Evolutionary conservation across 2,113 vertebrate species (phyloP).

Genomic region (Neotragus pygmaeus): DNA sequence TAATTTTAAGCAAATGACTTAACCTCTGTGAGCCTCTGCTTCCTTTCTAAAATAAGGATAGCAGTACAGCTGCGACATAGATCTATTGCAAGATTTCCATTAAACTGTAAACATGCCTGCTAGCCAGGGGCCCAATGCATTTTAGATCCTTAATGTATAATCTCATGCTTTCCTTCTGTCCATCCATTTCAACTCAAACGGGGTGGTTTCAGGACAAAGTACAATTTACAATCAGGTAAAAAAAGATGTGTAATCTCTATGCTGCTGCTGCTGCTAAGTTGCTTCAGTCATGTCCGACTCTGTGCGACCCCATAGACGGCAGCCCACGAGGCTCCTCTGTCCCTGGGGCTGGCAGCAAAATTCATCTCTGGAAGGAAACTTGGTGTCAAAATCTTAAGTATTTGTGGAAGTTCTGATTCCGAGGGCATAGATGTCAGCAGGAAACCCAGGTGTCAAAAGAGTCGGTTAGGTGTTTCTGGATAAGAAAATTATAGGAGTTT

Average conservation of each 20-base stretch:
- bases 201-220: not conserved
- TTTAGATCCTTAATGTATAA: not conserved
- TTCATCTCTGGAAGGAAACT: not conserved
- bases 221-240: slow-evolving; percentile 29
- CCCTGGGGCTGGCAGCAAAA: not conserved
- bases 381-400: slow-evolving; percentile 26
- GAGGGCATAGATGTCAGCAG: not conserved
- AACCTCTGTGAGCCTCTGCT: not conserved
- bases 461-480: not conserved
- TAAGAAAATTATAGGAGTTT: slow-evolving; percentile 33
- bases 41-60: not conserved
- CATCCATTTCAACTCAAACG: not conserved
- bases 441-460: not conserved
- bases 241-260: slow-evolving; percentile 3
- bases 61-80: not conserved
- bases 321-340: too few relatives aligned
- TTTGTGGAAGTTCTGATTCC: not conserved
- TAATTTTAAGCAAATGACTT: not conserved
- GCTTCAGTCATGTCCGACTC: too few relatives aligned
- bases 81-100: not conserved
- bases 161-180: not conserved
- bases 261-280: too few relatives aligned
- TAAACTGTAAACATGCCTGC: not conserved
- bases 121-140: not conserved
- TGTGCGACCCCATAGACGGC: too few relatives aligned